Percentiles rank a stretch among this genome's conserved stretches.
Conservation (phyloP, 1,140 invertebrate species). For the Philotrypesis tridentata region DNA sequence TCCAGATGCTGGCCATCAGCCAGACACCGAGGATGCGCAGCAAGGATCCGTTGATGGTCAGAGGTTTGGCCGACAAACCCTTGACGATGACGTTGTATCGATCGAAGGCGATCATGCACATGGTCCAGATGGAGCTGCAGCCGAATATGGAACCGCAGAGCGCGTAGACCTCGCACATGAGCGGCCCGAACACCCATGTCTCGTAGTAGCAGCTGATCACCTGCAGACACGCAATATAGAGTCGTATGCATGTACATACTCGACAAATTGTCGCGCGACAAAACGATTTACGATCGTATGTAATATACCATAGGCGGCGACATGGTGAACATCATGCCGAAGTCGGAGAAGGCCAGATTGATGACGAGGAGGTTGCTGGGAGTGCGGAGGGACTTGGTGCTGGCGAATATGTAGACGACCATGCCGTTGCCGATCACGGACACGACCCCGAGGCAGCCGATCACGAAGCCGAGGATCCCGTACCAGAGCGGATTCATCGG, state of each 20-base stretch:
- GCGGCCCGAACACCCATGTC: slow-evolving; percentile 88
- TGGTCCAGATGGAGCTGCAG: slow-evolving; percentile 87
- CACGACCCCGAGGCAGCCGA: slow-evolving; percentile 82
- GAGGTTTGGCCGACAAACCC: slow-evolving; percentile 75
- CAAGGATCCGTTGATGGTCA: slow-evolving; percentile 81
- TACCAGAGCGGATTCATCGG: slow-evolving; percentile 88
- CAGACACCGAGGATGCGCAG: slow-evolving; percentile 81
- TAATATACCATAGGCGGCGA: slow-evolving; percentile 82
- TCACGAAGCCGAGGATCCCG: slow-evolving; percentile 83
- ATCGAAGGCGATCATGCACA: slow-evolving; percentile 87
- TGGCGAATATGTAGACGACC: slow-evolving; percentile 89
- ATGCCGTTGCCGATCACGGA: slow-evolving; percentile 86
- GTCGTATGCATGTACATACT: too few species aligned
- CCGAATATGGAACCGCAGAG: slow-evolving; percentile 87
- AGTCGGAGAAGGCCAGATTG: slow-evolving; percentile 91
- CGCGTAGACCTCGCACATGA: slow-evolving; percentile 88
- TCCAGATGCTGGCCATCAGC: slow-evolving; percentile 81
- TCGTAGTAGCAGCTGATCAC: slow-evolving; percentile 89
- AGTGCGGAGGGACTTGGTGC: slow-evolving; percentile 85
- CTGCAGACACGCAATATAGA: slow-evolving; percentile 43
- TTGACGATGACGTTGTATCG: slow-evolving; percentile 91
- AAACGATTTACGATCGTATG: background rate
- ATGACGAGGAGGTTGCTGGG: slow-evolving; percentile 89
- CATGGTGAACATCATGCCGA: slow-evolving; percentile 90
- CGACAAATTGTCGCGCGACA: too few species aligned